phyloP scores from a whole-genome alignment of 2,888 invertebrate species.

The Diadegma fenestrale region DNA sequence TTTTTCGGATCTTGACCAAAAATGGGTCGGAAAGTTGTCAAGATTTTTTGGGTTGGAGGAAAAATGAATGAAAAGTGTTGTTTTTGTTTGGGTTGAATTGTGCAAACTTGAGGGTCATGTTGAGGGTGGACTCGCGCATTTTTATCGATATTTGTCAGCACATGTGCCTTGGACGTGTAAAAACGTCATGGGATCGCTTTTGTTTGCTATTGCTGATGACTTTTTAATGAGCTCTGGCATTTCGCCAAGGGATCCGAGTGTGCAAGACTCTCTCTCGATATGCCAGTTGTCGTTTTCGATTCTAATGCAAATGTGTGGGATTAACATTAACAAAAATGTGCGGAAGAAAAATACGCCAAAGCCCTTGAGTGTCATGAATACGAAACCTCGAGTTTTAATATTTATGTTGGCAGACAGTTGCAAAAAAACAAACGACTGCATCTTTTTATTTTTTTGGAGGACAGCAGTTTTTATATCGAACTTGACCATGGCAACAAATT shows the following conservation, averaged over 20 bases:
- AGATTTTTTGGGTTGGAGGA: not conserved
- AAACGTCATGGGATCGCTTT: conserved; percentile 26
- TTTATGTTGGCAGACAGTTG: not conserved
- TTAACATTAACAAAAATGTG: conserved; percentile 4
- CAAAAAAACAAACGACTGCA: not conserved
- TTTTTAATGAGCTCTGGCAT: conserved; percentile 67
- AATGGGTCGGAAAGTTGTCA: not conserved
- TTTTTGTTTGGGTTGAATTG: not conserved
- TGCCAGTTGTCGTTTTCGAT: conserved; percentile 59
- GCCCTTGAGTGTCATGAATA: conserved; percentile 31
- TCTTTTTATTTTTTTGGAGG: not conserved
- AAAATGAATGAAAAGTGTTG: not conserved
- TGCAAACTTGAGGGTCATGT: too few relatives aligned
- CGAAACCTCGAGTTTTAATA: conserved; percentile 3
- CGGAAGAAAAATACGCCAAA: conserved; percentile 1
- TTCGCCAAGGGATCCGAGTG: conserved; percentile 58
- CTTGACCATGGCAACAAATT: not conserved
- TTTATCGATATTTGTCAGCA: conserved; percentile 20
- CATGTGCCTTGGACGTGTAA: conserved; percentile 25
- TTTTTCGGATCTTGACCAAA: not conserved
- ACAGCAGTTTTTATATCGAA: not conserved
- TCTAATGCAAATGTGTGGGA: conserved; percentile 47
- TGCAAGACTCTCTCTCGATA: conserved; percentile 27
- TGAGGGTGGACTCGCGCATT: not conserved
- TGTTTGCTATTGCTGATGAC: conserved; percentile 58